Evolutionary conservation across 1,140 invertebrate species (phyloP).

Genomic region (Lepidurus arcticus): DNA sequence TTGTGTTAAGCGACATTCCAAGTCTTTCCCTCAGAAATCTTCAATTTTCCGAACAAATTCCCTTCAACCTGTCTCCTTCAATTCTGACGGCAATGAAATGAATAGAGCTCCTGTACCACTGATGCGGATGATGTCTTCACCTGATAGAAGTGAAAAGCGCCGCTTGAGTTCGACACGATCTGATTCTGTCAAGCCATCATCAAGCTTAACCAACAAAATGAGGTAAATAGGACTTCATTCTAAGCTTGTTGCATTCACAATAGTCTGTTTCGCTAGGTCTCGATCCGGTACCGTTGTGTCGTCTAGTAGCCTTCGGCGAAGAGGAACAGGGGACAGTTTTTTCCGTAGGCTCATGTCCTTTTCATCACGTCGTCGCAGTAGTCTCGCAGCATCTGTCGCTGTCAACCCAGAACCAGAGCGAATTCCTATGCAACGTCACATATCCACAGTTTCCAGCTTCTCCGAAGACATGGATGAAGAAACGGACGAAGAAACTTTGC

Average conservation of each 20-base stretch:
- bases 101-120: background rate
- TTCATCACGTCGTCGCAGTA: background rate
- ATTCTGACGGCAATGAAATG: background rate
- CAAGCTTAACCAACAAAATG: background rate
- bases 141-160: background rate
- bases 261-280: background rate
- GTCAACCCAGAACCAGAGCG: constrained; percentile 36
- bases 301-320: constrained; percentile 9
- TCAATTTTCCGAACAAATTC: constrained; percentile 40
- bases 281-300: background rate
- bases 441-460: constrained; percentile 45
- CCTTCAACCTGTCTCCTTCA: constrained; percentile 37
- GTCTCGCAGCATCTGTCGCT: constrained; percentile 17
- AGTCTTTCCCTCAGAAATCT: constrained; percentile 35
- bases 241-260: background rate
- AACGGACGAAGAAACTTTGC: constrained; percentile 42
- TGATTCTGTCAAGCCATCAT: background rate
- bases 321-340: constrained; percentile 6
- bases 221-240: background rate
- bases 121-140: background rate
- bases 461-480: constrained; percentile 49
- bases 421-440: constrained; percentile 41
- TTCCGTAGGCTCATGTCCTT: background rate
- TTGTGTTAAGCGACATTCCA: background rate
- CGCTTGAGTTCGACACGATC: constrained; percentile 22